Base-by-base conservation (phyloP, 2,888 invertebrate genomes). In the Morpho deidamia region DNA sequence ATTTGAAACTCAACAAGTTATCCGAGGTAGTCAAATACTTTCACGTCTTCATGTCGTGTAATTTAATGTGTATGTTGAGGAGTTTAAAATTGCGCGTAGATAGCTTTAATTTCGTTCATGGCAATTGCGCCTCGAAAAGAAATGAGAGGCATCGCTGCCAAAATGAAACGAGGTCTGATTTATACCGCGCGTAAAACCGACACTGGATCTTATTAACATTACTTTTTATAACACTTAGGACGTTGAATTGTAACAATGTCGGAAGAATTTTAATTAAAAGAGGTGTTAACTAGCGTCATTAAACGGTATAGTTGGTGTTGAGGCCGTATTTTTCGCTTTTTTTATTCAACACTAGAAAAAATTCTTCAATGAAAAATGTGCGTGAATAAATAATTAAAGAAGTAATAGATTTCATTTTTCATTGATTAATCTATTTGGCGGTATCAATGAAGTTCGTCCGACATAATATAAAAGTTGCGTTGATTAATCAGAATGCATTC, bases 221-320 rank as follows among this genome's bases (percentile, higher is more conserved):
- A 85, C 86, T 85, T 87, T 87, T 88, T 85, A 87, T 85, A 86
- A 81, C 81, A 79, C 70, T 69, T 71, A 70, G 69, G 74, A 76
- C 72, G 78, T 77, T 86, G 83, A 86, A 83, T 83, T 83, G 87
- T 79, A 77, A 82, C 82, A 86, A 74, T 81, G 85, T 79, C 74
- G 78, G 80, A 71, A 74, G 77, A 81, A 84, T 81, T 86, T 87
- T 86, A 86, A 87, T 86, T 87, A 85, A 87, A 87, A 76, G 64
- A 76, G 74, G 79, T 81, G 81, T 76, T 87, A 81, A 83, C 82
- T 81, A 76, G 72, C 68, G 67, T 64, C 69, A 75, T 83, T 80
- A 84, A 83, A 78, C 71, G 34, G 44, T 60, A 51, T 62, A 62
- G 57, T 61, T 52, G 56, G 53, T 51, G 51, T 52, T 44, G 44